Base-by-base conservation (phyloP, 2,888 invertebrate species). In the Meta bourneti region DNA sequence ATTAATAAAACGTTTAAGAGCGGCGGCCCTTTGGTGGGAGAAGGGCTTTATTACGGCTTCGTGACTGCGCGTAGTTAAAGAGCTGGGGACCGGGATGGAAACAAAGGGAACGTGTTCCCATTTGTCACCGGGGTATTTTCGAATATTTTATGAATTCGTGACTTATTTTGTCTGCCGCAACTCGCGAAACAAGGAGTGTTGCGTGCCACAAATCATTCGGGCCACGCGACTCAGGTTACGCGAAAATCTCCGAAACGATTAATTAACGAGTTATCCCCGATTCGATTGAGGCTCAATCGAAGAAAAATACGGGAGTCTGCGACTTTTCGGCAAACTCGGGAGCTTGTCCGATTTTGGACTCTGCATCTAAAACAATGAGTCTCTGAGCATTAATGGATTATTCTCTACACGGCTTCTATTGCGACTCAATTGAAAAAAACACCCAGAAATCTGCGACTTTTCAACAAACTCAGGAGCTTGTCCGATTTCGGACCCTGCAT, bases 1-100 rank as follows among this genome's bases (percentile, higher is more conserved):
- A 91, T 91, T 91, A 91, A 91, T 91, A 91, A 91, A 91, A 70
- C 91, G 82, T 82, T 91, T 87, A 91, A 91, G 82, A 49, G 75
- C 34, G 69, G n/a, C 72, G 74, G 74, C 74, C 74, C 79, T 71
- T 79, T 84, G 61, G 74, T 74, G 72, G 20, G 72, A 83, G 34
- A 48, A 82, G 71, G 13, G 52, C 34, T 69, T 90, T 75, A 77
- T 78, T 74, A 71, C 78, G 52, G 54, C 69, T 85, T 90, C 81
- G 90, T 85, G 80, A 81, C 90, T 87, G 75, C 51, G 69, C 81
- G 78, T 81, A 87, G 91, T 91, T 91, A 91, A 83, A 83, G 70
- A 90, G 85, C 79, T 77, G 51, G 80, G 34, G 70, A 71, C 71
- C 81, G 71, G 54, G 70, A 91, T 82, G 77, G 85, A 85, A 85